Conservation (phyloP, 2,797 vertebrate species). For the Rhinella marina region DNA sequence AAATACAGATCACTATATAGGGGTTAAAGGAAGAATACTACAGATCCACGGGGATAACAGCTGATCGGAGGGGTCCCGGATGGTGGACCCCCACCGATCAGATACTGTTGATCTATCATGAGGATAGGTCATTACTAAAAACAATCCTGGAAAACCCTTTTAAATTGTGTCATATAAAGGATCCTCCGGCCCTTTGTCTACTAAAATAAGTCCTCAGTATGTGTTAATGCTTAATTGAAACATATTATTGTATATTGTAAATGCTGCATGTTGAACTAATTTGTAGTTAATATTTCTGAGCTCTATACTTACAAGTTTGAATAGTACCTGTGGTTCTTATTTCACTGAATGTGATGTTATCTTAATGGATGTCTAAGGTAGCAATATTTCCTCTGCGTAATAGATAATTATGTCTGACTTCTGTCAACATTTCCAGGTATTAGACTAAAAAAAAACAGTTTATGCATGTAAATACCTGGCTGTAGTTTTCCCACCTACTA, state of each 20-base stretch:
- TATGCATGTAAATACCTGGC: neutral
- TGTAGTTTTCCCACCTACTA: constrained; percentile 11
- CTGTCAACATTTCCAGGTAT: neutral
- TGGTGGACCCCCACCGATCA: too few species aligned
- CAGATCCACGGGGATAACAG: too few species aligned
- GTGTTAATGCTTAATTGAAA: neutral
- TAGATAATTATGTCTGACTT: neutral
- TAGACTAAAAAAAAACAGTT: neutral
- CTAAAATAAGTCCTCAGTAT: neutral
- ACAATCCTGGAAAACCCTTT: neutral
- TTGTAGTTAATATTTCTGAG: neutral
- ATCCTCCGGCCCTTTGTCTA: neutral
- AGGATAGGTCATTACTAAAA: too few species aligned
- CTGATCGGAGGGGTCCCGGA: too few species aligned
- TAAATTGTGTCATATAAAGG: neutral
- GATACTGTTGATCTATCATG: too few species aligned
- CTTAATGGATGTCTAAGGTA: neutral
- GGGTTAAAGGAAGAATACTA: too few species aligned
- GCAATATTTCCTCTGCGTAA: constrained; percentile 23
- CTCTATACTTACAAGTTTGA: neutral
- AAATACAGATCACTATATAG: too few species aligned
- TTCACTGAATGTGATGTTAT: neutral
- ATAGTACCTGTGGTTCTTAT: neutral
- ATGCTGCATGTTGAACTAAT: neutral
- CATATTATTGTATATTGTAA: neutral